These are phyloP conservation scores for Onthophagus sagittarius DNA, from an alignment of 2,888 invertebrate species.

Conservation along the genomic window DNA sequence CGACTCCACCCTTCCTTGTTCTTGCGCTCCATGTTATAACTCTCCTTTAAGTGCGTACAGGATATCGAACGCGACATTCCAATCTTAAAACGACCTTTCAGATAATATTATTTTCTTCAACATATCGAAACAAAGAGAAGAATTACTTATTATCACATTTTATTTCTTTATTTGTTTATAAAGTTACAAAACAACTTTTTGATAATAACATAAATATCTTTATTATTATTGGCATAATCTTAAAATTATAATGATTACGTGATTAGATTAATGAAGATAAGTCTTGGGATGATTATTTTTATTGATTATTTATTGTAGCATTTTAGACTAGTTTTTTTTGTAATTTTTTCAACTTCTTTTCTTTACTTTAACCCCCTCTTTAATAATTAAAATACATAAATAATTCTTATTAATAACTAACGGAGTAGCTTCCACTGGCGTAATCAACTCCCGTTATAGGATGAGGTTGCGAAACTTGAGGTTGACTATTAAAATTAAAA, in stretches of 20 bases:
- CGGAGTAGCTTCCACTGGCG: constrained; percentile 71
- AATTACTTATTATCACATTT: neutral
- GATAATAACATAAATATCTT: too few species aligned
- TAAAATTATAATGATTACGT: neutral
- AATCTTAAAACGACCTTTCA: neutral
- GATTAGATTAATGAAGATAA: neutral
- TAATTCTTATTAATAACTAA: constrained; percentile 55
- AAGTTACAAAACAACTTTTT: neutral
- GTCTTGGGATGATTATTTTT: neutral
- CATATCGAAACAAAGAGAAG: neutral
- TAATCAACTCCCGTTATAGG: constrained; percentile 72
- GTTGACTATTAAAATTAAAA: constrained; percentile 38
- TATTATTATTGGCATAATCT: neutral
- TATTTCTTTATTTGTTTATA: neutral
- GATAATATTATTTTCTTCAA: neutral
- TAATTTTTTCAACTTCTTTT: too few species aligned
- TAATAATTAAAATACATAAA: neutral
- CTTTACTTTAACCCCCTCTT: too few species aligned
- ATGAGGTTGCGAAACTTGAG: constrained; percentile 48
- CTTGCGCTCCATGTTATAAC: neutral
- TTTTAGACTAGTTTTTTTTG: neutral
- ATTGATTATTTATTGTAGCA: too few species aligned
- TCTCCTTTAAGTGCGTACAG: neutral
- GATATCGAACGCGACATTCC: neutral
- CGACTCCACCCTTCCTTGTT: neutral